Evolutionary conservation across 2,797 vertebrate genomes (phyloP), one percentile per base, ranked within the genome.

Genomic region (Crocidura indochinensis): DNA sequence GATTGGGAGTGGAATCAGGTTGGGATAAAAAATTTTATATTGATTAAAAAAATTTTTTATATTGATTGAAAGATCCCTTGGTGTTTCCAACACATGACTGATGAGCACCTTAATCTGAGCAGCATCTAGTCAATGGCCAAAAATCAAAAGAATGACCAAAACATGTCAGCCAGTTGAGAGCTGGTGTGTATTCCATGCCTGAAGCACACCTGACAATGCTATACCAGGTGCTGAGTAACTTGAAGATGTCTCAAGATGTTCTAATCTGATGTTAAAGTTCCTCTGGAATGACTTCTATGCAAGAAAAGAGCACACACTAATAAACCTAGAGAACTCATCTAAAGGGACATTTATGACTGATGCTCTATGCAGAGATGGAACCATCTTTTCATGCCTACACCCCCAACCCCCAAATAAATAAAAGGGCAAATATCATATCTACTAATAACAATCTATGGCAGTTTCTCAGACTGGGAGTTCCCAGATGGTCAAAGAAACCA

Each of bases 401-500:
- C 6, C 17, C 11, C 27, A 15, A 19, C 64, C 10, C 27, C 2
- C 64, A 7, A 64, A 20, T 77, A 73, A 91, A 87, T 38, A 38
- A 60, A 60, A 60, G 56, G 56, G 31, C 47, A 85, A 64, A 86
- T 19, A 65, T 2, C 10, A 56, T 65, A 72, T 49, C 26, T 74
- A 68, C 71, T 38, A 60, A 3, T 27, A 29, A 38, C 67, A 4
- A 20, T 87, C 76, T 67, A 31, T 72, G 29, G 72, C 91, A 56
- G 71, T 60, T 77, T 46, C 24, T 86, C 19, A 81, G 51, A 29
- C 8, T 77, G 12, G 60, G 44, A 17, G 47, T 38, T 92, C 72
- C 77, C 11, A 60, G 79, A 75, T 88, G 90, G 84, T 78, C 51
- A 91, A 78, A 94, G 51, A 88, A 88, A 86, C 84, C 80, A 85